These are phyloP conservation scores for Anoplophora glabripennis DNA, from an alignment of 1,140 invertebrate genomes.

Conservation along the genomic window DNA sequence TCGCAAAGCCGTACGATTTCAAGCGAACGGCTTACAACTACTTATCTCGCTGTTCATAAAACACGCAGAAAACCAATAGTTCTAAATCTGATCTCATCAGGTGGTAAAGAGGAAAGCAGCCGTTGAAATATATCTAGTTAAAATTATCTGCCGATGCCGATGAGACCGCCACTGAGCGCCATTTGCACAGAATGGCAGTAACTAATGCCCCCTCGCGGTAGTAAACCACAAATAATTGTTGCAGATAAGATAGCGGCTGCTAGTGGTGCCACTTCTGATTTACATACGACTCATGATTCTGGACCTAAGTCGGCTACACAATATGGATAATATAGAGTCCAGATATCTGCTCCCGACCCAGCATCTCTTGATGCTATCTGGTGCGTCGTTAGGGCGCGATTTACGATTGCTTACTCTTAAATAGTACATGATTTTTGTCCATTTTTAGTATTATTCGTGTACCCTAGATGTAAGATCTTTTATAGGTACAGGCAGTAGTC, in stretches of 20 bases:
- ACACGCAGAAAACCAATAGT: slow-evolving; percentile 32
- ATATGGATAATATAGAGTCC: slow-evolving; percentile 3
- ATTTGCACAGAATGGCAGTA: slow-evolving; percentile 43
- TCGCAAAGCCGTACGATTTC: slow-evolving; percentile 24
- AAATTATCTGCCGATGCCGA: slow-evolving; percentile 36
- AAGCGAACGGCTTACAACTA: slow-evolving; percentile 25
- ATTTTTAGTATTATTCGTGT: slow-evolving; percentile 12
- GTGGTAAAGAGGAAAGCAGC: slow-evolving; percentile 35
- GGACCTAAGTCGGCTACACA: slow-evolving; percentile 22
- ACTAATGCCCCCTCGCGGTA: slow-evolving; percentile 33
- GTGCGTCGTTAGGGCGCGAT: slow-evolving; percentile 15
- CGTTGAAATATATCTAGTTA: slow-evolving; percentile 35
- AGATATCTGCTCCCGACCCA: no score
- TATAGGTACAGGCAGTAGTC: no score
- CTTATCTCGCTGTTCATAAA: slow-evolving; percentile 27
- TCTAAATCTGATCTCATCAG: slow-evolving; percentile 41
- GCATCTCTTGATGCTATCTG: slow-evolving; percentile 19
- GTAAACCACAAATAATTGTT: slow-evolving; percentile 44
- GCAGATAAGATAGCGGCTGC: slow-evolving; percentile 39
- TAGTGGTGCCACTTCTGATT: slow-evolving; percentile 37
- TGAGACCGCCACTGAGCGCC: slow-evolving; percentile 35
- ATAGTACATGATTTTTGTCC: slow-evolving; percentile 17
- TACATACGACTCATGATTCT: slow-evolving; percentile 31
- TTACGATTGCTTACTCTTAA: slow-evolving; percentile 17
- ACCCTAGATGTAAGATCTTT: slow-evolving; percentile 8